These are phyloP conservation scores for Phocoena phocoena DNA, from an alignment of 2,113 vertebrate species.

Conservation along the genomic window DNA sequence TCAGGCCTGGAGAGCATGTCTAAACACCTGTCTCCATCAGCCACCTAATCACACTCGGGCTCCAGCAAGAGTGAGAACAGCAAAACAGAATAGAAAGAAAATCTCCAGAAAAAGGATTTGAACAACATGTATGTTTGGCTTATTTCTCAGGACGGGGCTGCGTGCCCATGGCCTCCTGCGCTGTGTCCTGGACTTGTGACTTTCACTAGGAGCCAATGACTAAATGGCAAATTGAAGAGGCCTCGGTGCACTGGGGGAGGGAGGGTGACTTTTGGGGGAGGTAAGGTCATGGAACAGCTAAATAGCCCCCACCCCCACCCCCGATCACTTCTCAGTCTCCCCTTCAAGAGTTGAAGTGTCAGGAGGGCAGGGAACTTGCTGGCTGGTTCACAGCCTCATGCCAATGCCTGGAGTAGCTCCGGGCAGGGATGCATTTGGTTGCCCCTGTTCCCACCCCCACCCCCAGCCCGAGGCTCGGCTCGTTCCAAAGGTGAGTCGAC, in stretches of 20 bases:
- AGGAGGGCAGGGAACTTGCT: neutral
- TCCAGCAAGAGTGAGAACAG: neutral
- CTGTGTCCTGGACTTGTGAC: neutral
- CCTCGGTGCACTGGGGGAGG: rapidly evolving
- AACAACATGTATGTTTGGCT: neutral
- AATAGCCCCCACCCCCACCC: neutral
- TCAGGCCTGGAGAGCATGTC: neutral
- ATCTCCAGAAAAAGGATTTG: neutral
- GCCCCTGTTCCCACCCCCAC: neutral
- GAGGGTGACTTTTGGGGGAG: too few relatives aligned
- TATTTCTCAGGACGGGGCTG: neutral
- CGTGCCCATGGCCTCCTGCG: rapidly evolving
- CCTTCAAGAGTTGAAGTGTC: too few relatives aligned
- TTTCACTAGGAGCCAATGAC: neutral
- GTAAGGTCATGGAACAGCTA: neutral
- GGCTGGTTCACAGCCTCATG: neutral
- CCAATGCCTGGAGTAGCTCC: neutral
- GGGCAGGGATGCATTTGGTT: neutral
- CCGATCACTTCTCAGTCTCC: neutral
- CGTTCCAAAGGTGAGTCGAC: rapidly evolving
- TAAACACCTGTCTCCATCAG: neutral
- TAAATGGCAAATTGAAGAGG: neutral
- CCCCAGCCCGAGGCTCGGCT: too few relatives aligned
- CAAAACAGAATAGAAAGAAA: neutral
- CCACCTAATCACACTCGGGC: neutral